A percentile compares a stretch with the other conserved stretches of the same genome.
Evolutionary conservation across 2,888 invertebrate genomes (phyloP).

Genomic region (Drosophila atripex): DNA sequence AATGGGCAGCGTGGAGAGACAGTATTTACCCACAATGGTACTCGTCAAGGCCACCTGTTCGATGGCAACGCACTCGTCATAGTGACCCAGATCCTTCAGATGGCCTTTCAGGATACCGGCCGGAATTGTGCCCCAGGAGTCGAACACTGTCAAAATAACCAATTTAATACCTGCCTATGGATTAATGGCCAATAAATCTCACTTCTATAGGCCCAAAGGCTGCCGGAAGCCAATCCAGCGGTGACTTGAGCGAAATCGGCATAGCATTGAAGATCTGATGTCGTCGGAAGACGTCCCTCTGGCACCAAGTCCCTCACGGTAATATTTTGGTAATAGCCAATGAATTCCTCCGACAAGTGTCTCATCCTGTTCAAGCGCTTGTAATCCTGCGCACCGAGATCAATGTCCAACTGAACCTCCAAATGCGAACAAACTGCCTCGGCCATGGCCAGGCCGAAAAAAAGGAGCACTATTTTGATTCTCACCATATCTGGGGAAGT

Average conservation of each 20-base stretch:
- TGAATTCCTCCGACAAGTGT: constrained; percentile 27
- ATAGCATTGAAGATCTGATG: constrained; percentile 45
- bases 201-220: constrained; percentile 50
- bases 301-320: constrained; percentile 19
- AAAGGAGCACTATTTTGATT: constrained; percentile 12
- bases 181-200: background rate
- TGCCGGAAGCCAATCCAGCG: constrained; percentile 28
- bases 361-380: constrained; percentile 14
- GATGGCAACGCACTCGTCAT: constrained; percentile 82
- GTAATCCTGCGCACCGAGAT: constrained; percentile 25
- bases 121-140: constrained; percentile 83
- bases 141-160: constrained; percentile 75
- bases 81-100: constrained; percentile 81
- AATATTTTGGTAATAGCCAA: constrained; percentile 25
- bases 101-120: constrained; percentile 81
- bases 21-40: constrained; percentile 57
- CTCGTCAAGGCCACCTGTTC: constrained; percentile 17
- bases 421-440: background rate
- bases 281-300: constrained; percentile 7
- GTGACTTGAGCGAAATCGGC: constrained; percentile 44
- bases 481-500: constrained; percentile 16
- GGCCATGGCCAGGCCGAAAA: constrained; percentile 28
- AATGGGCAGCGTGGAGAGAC: constrained; percentile 39
- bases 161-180: fast-evolving
- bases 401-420: background rate